Conservation (phyloP, 2,797 vertebrate species). For the Enteromius viviparus region DNA sequence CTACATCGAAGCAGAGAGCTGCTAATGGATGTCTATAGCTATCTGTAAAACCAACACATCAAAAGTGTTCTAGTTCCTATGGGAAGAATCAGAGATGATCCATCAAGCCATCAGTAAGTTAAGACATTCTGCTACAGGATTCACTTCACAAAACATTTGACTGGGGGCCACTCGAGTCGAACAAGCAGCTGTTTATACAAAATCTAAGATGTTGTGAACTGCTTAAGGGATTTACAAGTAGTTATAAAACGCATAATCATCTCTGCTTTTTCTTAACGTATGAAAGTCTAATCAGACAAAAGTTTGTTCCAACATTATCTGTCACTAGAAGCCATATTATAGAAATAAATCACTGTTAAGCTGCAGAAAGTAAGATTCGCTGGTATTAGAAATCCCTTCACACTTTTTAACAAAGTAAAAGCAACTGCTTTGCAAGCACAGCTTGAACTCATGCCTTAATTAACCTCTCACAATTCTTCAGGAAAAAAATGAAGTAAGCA, state of each 20-base stretch:
- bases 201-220: conserved; percentile 40
- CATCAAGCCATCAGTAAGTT: conserved; percentile 31
- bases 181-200: conserved; percentile 62
- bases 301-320: not conserved
- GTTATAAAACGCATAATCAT: conserved; percentile 11
- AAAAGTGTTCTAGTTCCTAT: conserved; percentile 23
- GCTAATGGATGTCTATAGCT: conserved; percentile 14
- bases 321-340: not conserved
- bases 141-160: conserved; percentile 54
- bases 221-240: conserved; percentile 15
- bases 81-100: conserved; percentile 38
- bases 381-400: not conserved
- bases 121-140: conserved; percentile 31
- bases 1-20: conserved; percentile 33
- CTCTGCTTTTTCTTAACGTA: not conserved
- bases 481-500: not conserved
- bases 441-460: conserved; percentile 7
- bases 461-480: not conserved
- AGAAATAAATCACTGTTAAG: not conserved
- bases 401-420: not conserved
- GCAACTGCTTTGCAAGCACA: not conserved
- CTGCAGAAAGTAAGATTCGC: not conserved
- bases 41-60: conserved; percentile 36
- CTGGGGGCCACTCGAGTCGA: conserved; percentile 49
- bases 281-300: not conserved